Evolutionary conservation across 2,888 invertebrate species (phyloP).

Genomic region (Calephelis perditalis): DNA sequence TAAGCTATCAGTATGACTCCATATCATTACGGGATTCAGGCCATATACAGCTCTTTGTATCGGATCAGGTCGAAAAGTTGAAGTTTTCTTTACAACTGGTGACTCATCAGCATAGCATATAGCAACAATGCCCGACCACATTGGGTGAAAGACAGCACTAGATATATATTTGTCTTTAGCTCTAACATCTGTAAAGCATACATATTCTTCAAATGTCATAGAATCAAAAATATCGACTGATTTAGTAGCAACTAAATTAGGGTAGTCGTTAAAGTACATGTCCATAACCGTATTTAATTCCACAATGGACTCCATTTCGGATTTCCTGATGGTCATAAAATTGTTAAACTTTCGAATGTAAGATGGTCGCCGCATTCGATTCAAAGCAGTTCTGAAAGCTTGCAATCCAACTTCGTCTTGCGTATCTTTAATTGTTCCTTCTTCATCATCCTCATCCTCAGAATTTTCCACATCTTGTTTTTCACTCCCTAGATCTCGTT

Average conservation of each 20-base stretch:
- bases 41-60: constrained; percentile 79
- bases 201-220: constrained; percentile 70
- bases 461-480: constrained; percentile 36
- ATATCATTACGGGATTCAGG: constrained; percentile 82
- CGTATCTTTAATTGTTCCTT: constrained; percentile 34
- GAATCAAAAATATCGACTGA: constrained; percentile 48
- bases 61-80: constrained; percentile 58
- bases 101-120: constrained; percentile 81
- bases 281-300: constrained; percentile 75
- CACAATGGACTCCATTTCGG: constrained; percentile 54
- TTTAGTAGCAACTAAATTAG: constrained; percentile 59
- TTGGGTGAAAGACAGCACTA: constrained; percentile 83
- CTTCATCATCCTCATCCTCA: constrained; percentile 34
- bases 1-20: constrained; percentile 85
- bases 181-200: constrained; percentile 82
- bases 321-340: constrained; percentile 43
- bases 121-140: constrained; percentile 82
- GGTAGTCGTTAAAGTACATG: constrained; percentile 81
- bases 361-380: constrained; percentile 55
- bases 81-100: constrained; percentile 61
- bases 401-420: constrained; percentile 51
- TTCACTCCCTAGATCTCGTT: constrained; percentile 23
- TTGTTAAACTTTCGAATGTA: constrained; percentile 52
- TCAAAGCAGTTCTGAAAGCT: constrained; percentile 48
- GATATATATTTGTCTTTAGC: constrained; percentile 83